Evolutionary conservation across 2,888 invertebrate genomes (phyloP).

Genomic region (Petrophora chlorosata): DNA sequence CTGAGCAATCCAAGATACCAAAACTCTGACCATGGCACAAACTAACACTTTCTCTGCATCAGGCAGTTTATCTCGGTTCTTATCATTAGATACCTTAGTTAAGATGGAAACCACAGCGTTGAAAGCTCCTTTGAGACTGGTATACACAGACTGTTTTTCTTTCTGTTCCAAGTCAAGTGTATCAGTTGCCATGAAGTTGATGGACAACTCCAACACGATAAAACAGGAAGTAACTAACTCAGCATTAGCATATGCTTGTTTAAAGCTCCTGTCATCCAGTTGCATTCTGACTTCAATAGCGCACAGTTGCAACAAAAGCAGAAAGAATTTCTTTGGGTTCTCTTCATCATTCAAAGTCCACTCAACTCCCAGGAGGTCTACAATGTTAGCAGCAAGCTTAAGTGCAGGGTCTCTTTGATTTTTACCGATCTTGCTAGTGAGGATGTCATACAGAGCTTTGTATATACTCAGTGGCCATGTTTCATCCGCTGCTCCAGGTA

Average conservation of each 20-base stretch:
- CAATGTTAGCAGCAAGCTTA: slow-evolving; percentile 90
- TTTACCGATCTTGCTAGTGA: slow-evolving; percentile 93
- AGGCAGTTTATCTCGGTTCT: slow-evolving; percentile 87
- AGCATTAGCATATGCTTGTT: slow-evolving; percentile 89
- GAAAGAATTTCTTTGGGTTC: slow-evolving; percentile 91
- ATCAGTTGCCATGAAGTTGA: slow-evolving; percentile 91
- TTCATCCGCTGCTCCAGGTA: slow-evolving; percentile 87
- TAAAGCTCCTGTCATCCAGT: slow-evolving; percentile 92
- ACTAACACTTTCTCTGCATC: slow-evolving; percentile 90
- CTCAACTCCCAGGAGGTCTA: slow-evolving; percentile 92
- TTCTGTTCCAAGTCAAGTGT: slow-evolving; percentile 93
- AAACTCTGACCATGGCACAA: slow-evolving; percentile 92
- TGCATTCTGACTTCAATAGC: slow-evolving; percentile 98
- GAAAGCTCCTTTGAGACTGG: slow-evolving; percentile 94
- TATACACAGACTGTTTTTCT: slow-evolving; percentile 95
- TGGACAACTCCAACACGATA: slow-evolving; percentile 90
- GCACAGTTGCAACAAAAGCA: slow-evolving; percentile 92
- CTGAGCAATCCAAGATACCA: slow-evolving; percentile 95
- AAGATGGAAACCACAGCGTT: slow-evolving; percentile 90
- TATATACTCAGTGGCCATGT: slow-evolving; percentile 92
- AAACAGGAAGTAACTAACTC: slow-evolving; percentile 93
- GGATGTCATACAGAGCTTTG: slow-evolving; percentile 92
- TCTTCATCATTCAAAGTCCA: slow-evolving; percentile 93
- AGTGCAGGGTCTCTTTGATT: slow-evolving; percentile 95
- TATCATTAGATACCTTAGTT: slow-evolving; percentile 89